These are phyloP conservation scores for Hypotaenidia okinawae DNA, from an alignment of 2,797 vertebrate genomes.

Conservation along the genomic window DNA sequence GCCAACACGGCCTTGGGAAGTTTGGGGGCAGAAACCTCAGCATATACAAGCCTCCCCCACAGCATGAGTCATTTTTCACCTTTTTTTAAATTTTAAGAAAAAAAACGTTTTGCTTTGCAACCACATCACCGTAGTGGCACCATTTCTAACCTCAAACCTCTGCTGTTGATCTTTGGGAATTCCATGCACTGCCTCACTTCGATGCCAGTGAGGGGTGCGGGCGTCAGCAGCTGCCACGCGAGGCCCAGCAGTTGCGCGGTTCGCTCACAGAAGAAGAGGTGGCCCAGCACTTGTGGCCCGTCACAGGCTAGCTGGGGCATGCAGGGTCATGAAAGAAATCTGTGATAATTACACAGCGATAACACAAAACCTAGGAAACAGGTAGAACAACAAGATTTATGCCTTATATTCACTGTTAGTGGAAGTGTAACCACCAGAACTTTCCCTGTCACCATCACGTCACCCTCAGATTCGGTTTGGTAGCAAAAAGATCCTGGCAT, in stretches of 20 bases:
- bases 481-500: not conserved
- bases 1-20: not conserved
- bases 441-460: not conserved
- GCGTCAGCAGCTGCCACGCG: not conserved
- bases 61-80: accelerated
- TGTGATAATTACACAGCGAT: not conserved
- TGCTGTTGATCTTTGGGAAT: not conserved
- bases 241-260: not conserved
- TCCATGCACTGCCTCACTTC: not conserved
- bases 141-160: not conserved
- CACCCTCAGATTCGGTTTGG: not conserved
- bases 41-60: too few relatives aligned
- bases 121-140: not conserved
- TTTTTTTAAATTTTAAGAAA: not conserved
- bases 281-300: not conserved
- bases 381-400: not conserved
- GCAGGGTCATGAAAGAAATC: not conserved
- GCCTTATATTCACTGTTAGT: not conserved
- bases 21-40: not conserved
- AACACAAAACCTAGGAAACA: not conserved
- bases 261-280: not conserved
- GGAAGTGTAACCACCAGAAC: not conserved
- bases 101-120: not conserved
- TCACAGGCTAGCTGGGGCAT: not conserved
- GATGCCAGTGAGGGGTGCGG: not conserved